Evolutionary conservation across 2,888 invertebrate species (phyloP).

Genomic region (Dryocosmus kuriphilus): DNA sequence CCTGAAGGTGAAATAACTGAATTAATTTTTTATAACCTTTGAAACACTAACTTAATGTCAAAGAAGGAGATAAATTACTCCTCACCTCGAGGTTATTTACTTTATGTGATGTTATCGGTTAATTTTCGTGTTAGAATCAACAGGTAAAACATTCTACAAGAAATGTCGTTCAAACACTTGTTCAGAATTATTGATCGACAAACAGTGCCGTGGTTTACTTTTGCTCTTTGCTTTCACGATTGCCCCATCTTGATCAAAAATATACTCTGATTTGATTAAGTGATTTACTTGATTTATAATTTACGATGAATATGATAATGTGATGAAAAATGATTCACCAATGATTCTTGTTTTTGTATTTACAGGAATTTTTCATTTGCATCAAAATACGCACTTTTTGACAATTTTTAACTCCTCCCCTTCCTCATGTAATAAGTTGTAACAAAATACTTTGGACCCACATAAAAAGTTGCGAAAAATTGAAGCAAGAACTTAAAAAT

Average conservation of each 20-base stretch:
- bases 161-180: background rate
- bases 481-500: no score
- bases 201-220: background rate
- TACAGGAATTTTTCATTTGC: no score
- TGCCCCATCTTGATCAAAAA: background rate
- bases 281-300: no score
- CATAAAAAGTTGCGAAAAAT: no score
- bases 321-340: no score
- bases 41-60: background rate
- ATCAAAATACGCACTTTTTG: no score
- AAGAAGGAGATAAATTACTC: slow-evolving; percentile 4
- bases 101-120: background rate
- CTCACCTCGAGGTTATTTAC: slow-evolving; percentile 8
- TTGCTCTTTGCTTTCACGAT: background rate
- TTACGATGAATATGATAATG: no score
- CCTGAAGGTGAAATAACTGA: no score
- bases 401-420: no score
- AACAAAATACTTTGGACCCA: no score
- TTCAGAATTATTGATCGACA: slow-evolving; percentile 4
- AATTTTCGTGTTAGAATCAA: slow-evolving; percentile 18
- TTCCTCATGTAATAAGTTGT: no score
- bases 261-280: background rate
- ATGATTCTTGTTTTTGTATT: no score
- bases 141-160: slow-evolving; percentile 23
- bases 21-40: background rate